Conservation (phyloP, 92 coral and sea anemone species). For the Hydrozoanthus gracilis region DNA sequence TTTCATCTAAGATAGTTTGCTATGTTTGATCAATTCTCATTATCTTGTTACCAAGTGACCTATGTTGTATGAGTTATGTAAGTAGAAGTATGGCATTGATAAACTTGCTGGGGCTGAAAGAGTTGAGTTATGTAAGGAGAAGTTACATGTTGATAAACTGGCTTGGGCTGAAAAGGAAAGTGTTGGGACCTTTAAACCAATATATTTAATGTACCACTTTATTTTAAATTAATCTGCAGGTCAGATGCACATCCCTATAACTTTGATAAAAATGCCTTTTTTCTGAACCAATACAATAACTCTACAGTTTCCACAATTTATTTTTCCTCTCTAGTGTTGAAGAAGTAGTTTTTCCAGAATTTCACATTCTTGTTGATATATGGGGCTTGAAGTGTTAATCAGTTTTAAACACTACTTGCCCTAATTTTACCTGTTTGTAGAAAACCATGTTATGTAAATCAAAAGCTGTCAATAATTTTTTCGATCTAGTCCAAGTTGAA, state of each 20-base stretch:
- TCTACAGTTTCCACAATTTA: not conserved
- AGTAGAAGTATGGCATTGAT: too few species aligned
- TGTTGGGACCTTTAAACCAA: conserved; percentile 3
- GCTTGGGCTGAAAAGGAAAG: too few species aligned
- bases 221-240: not conserved
- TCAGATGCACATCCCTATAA: not conserved
- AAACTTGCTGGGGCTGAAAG: too few species aligned
- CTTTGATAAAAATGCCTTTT: not conserved
- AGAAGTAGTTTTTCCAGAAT: not conserved
- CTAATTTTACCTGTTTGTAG: not conserved
- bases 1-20: too few species aligned
- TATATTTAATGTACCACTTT: not conserved
- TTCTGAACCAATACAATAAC: not conserved
- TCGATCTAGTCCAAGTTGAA: conserved; percentile 34
- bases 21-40: too few species aligned
- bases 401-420: not conserved
- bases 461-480: not conserved
- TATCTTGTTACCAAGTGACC: too few species aligned
- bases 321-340: not conserved
- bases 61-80: too few species aligned
- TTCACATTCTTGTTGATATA: not conserved
- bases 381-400: not conserved
- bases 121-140: too few species aligned
- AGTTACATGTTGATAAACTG: too few species aligned
- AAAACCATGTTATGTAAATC: not conserved